Base-by-base conservation (phyloP, 2,888 invertebrate species). In the Dryomyza anilis region DNA sequence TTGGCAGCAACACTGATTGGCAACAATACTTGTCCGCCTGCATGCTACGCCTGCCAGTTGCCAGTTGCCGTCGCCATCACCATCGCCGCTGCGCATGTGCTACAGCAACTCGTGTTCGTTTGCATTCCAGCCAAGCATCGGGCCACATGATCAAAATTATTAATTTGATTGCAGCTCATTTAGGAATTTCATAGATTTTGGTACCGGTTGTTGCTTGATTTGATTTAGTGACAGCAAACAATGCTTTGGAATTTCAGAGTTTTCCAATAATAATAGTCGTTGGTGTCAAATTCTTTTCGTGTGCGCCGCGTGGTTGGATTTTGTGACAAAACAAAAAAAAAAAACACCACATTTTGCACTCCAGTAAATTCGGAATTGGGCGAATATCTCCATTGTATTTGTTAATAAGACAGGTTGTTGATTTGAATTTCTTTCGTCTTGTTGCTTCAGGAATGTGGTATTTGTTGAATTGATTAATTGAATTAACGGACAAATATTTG, bases 211-310 rank as follows among this genome's bases (percentile, higher is more conserved):
- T 21, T 5, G 25, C 12, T 27, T 61, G 53, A 61, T 52, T 61
- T 53, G 61, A 53, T 61, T 61, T 53, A 61, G 43, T 61, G 61
- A 53, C 60, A 52, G 60, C 39, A 29, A 43, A 61, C 61, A 61
- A 52, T 61, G 53, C 61, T 25, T 29, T 21, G 61, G 61, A 61
- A 61, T 61, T 60, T 61, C 39, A 4, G 39, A 39, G 12, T 39
- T 39, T 6, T 12, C 14, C 39, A n/a, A n/a, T n/a, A n/a, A n/a
- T n/a, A n/a, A n/a, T n/a, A n/a, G n/a, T n/a, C n/a, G n/a, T n/a
- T n/a, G n/a, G n/a, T n/a, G n/a, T n/a, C n/a, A n/a, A n/a, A n/a
- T n/a, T n/a, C n/a, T n/a, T n/a, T n/a, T n/a, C n/a, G n/a, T n/a
- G n/a, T n/a, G n/a, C n/a, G n/a, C n/a, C n/a, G n/a, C n/a, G n/a